A percentile compares a stretch with the other conserved stretches of the same genome.
Evolutionary conservation across 2,888 invertebrate genomes (phyloP).

Genomic region (Meiosimyza platycephala): DNA sequence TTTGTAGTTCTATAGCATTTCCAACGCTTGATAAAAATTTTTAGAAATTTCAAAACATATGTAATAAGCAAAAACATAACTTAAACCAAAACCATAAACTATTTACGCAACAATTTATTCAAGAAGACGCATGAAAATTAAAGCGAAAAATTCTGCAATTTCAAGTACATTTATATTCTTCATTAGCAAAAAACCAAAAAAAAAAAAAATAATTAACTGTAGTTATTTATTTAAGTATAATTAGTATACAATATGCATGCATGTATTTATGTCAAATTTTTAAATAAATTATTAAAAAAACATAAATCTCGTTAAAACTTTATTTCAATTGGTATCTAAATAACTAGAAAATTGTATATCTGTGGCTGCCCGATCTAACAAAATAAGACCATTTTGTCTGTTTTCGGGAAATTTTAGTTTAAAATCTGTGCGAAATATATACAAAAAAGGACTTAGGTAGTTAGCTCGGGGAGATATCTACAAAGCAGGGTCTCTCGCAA

Average conservation of each 20-base stretch:
- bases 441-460: too few species aligned
- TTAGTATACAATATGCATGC: slow-evolving; percentile 65
- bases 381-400: too few species aligned
- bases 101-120: slow-evolving; percentile 36
- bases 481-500: too few species aligned
- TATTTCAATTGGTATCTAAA: neutral
- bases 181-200: slow-evolving; percentile 40
- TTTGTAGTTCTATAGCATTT: too few species aligned
- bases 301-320: neutral
- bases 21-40: too few species aligned
- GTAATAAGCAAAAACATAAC: neutral
- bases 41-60: too few species aligned
- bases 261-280: slow-evolving; percentile 66
- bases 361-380: too few species aligned
- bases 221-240: slow-evolving; percentile 61
- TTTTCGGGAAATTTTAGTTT: too few species aligned
- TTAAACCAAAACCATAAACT: slow-evolving; percentile 13
- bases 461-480: too few species aligned
- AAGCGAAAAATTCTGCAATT: slow-evolving; percentile 42
- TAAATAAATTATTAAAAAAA: slow-evolving; percentile 62
- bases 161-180: slow-evolving; percentile 40
- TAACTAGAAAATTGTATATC: too few species aligned
- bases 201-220: slow-evolving; percentile 48
- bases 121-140: slow-evolving; percentile 16
- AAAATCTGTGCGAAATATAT: too few species aligned